These are phyloP conservation scores for Punctoribates punctum DNA, from an alignment of 2,888 invertebrate species.

Conservation along the genomic window DNA sequence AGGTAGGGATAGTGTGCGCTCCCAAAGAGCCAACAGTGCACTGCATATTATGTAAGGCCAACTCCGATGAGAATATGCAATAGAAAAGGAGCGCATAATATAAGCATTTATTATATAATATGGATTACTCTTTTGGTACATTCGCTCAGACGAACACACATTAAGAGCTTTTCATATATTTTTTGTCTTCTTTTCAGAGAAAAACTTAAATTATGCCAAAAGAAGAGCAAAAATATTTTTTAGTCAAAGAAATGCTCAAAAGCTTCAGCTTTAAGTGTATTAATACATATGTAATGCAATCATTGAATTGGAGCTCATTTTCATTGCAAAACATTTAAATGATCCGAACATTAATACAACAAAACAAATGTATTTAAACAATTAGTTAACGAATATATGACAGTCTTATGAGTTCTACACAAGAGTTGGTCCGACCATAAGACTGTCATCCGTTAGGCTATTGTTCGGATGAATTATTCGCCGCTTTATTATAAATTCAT, in stretches of 20 bases:
- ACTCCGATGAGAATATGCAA: not conserved
- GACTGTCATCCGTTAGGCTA: slow-evolving; percentile 13
- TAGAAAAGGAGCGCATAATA: slow-evolving; percentile 11
- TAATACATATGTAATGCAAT: no score
- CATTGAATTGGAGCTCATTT: not conserved
- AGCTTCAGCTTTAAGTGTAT: no score
- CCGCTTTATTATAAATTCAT: not conserved
- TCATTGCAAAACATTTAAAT: not conserved
- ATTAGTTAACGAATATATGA: not conserved
- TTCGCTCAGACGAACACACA: slow-evolving; percentile 1
- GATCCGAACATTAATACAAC: not conserved
- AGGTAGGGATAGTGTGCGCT: not conserved
- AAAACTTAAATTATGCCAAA: not conserved
- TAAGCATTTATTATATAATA: not conserved
- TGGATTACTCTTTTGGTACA: slow-evolving; percentile 26
- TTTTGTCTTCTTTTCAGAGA: not conserved
- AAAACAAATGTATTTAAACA: not conserved
- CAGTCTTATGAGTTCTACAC: not conserved
- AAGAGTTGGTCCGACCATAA: not conserved
- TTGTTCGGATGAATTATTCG: slow-evolving; percentile 4
- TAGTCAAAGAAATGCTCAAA: not conserved
- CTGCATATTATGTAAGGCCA: slow-evolving; percentile 10
- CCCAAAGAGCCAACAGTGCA: not conserved
- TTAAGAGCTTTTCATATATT: not conserved
- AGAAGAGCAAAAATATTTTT: not conserved